A percentile compares a stretch with the other conserved stretches of the same genome.
phyloP scores from a whole-genome alignment of 2,113 vertebrate species.

The Amblyopsis rosae region DNA sequence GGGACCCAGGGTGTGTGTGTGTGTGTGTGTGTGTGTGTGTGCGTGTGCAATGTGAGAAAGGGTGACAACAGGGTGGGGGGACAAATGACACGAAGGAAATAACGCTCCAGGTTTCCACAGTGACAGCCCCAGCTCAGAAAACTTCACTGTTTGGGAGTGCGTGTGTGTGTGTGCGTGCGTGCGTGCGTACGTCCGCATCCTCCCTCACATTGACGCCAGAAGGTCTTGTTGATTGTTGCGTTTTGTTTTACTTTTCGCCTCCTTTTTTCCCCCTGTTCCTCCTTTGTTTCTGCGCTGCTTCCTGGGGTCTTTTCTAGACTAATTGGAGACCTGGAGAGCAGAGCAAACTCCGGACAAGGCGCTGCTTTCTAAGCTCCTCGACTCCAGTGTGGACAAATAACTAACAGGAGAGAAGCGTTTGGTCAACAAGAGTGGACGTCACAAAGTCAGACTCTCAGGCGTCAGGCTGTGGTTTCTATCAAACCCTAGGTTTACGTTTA shows the following conservation, averaged over 20 bases:
- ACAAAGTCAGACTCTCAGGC: constrained; percentile 58
- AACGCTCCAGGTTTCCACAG: constrained; percentile 83
- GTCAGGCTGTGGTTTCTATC: constrained; percentile 50
- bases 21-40: constrained; percentile 31
- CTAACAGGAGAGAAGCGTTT: constrained; percentile 60
- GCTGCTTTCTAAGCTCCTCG: constrained; percentile 50
- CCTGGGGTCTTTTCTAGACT: constrained; percentile 64
- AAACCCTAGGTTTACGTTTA: constrained; percentile 55
- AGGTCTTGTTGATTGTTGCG: constrained; percentile 74
- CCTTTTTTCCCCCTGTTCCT: constrained; percentile 25
- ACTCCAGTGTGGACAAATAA: constrained; percentile 78
- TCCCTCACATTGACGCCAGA: constrained; percentile 62
- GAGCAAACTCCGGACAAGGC: constrained; percentile 58
- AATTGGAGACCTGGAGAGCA: constrained; percentile 73
- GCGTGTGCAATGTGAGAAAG: constrained; percentile 62
- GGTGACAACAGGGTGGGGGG: constrained; percentile 71
- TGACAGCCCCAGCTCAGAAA: constrained; percentile 75
- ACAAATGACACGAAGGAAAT: constrained; percentile 61
- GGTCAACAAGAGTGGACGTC: constrained; percentile 64
- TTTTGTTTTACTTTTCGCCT: constrained; percentile 66
- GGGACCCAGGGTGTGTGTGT: constrained; percentile 35
- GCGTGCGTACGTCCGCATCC: constrained; percentile 20
- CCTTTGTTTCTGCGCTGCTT: constrained; percentile 62
- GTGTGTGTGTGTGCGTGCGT: constrained; percentile 14
- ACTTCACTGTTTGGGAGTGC: constrained; percentile 60